Base-by-base conservation (phyloP, 2,113 vertebrate species). In the Festucalex cinctus region DNA sequence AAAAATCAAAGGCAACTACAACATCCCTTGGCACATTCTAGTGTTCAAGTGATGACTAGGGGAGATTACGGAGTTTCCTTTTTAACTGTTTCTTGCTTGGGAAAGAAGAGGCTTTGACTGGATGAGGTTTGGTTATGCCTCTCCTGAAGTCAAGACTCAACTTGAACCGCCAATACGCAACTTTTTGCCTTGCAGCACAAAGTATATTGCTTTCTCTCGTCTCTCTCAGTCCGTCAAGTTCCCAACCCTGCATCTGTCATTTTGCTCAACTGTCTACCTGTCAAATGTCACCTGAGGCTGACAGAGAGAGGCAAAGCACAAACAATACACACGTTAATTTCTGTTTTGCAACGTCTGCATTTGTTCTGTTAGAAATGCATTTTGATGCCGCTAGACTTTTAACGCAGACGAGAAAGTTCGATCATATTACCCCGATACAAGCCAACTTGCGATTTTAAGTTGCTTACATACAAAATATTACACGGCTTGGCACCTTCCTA, bases 191-290 rank as follows among this genome's bases (percentile, higher is more conserved):
- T 43, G 13, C 68, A 73, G 65, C 46, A 51, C 14, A 66, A 48
- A 46, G 28, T 19, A 19, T 10, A 54, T 61, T 81, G 68, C 63
- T 67, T 0, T 7, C 48, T 43, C 46, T 66, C 65, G 73, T 67
- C 71, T 69, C 67, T 62, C 36, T 60, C 66, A 58, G 68, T 66
- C 41, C 61, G 56, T 54, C 48, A 61, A 58, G 58, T 72, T 76
- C 65, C 68, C 77, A 63, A 62, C 66, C 12, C 16, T 56, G 74
- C 59, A 70, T 58, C 65, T 73, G 71, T 82, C 73, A 78, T 71
- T 68, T 68, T 69, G 71, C 75, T 73, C 62, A 83, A 69, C 54
- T 44, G 62, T 77, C 61, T 70, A 66, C 65, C 61, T 69, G 48
- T 58, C 64, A 73, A 76, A 20, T 32, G 16, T 26, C 56, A 57